Percentiles rank a stretch among this genome's conserved stretches.
Evolutionary conservation across 2,113 vertebrate species (phyloP).

Genomic region (Phyllopteryx taeniolatus): DNA sequence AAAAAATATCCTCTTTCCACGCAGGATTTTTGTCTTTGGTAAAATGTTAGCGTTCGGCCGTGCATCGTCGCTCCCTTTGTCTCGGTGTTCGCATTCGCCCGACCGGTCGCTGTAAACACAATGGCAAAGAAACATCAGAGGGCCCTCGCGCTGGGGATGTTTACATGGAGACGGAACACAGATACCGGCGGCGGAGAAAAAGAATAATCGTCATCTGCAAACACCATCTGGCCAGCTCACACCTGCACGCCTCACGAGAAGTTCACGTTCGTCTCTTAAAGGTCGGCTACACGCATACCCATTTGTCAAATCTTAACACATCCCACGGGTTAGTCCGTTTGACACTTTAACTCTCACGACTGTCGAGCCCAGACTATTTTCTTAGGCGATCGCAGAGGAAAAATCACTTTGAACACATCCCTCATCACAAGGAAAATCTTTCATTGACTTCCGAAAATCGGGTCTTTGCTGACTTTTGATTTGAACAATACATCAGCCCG

Average conservation of each 20-base stretch:
- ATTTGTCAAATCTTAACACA: no score
- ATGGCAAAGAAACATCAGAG: slow-evolving; percentile 68
- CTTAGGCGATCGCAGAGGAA: no score
- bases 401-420: no score
- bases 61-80: slow-evolving; percentile 51
- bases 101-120: slow-evolving; percentile 73
- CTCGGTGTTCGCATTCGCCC: slow-evolving; percentile 65
- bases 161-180: slow-evolving; percentile 72
- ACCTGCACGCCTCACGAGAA: slow-evolving; percentile 52
- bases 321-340: no score
- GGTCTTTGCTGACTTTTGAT: neutral
- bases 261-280: neutral
- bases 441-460: no score
- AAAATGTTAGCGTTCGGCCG: slow-evolving; percentile 6
- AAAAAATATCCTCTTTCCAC: slow-evolving; percentile 5
- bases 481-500: neutral
- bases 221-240: slow-evolving; percentile 67
- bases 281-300: neutral
- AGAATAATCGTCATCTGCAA: slow-evolving; percentile 31
- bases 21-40: slow-evolving; percentile 12
- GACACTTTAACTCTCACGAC: no score
- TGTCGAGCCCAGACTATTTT: no score
- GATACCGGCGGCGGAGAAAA: slow-evolving; percentile 59
- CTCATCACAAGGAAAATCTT: no score
- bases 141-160: slow-evolving; percentile 65